phyloP scores from a whole-genome alignment of 2,797 vertebrate species.

The Natrix natrix region DNA sequence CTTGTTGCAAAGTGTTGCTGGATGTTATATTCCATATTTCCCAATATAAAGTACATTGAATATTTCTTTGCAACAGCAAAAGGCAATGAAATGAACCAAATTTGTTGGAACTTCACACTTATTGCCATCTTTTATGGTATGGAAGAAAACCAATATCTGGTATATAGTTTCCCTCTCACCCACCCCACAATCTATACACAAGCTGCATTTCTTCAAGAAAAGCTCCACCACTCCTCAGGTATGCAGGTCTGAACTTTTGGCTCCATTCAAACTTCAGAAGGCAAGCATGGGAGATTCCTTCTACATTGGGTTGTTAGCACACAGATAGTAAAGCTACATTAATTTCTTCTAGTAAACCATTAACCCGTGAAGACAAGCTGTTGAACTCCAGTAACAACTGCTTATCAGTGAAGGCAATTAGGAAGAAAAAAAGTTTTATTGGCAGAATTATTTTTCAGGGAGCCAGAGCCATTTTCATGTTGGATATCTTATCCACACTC shows the following conservation, averaged over 20 bases:
- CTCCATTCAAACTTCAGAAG: not conserved
- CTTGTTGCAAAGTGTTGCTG: not conserved
- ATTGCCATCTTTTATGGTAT: not conserved
- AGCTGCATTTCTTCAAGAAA: not conserved
- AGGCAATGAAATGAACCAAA: not conserved
- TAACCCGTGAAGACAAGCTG: not conserved
- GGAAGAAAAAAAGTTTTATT: not conserved
- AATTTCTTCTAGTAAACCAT: not conserved
- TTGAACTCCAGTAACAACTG: not conserved
- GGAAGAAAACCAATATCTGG: not conserved
- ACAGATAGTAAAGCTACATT: not conserved
- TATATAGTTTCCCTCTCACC: not conserved
- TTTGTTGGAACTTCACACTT: not conserved
- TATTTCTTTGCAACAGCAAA: not conserved
- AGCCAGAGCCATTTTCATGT: not conserved
- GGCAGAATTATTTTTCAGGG: not conserved
- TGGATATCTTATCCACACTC: not conserved
- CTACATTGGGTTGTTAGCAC: not conserved
- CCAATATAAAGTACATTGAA: not conserved
- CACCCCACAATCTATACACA: not conserved
- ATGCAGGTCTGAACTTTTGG: not conserved
- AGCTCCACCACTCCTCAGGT: not conserved
- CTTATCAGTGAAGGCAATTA: not conserved
- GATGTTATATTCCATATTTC: not conserved
- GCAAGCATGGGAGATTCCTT: not conserved